Conservation (phyloP, 2,113 vertebrate genomes). For the Chlamydotis undulata region DNA sequence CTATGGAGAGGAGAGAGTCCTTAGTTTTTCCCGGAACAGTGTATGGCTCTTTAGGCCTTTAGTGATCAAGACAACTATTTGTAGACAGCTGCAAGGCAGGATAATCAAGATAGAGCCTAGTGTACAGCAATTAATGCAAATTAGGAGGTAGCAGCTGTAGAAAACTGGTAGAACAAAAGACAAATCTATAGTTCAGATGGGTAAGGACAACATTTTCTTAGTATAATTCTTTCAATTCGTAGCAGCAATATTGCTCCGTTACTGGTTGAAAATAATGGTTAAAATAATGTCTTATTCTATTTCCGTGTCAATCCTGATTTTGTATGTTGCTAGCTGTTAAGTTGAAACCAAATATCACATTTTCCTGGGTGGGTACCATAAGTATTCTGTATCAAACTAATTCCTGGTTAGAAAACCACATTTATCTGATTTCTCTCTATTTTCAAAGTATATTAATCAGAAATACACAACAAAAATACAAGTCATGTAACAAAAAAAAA, state of each 20-base stretch:
- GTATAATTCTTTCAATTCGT: not conserved
- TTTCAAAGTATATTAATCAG: not conserved
- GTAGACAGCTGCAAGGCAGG: not conserved
- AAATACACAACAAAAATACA: not conserved
- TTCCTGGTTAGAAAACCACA: not conserved
- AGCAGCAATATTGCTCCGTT: not conserved
- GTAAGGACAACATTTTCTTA: not conserved
- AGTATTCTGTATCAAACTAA: not conserved
- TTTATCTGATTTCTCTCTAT: not conserved
- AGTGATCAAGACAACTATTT: not conserved
- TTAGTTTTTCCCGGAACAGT: not conserved
- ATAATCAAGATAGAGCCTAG: not conserved
- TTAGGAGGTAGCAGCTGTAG: not conserved
- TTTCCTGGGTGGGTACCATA: not conserved
- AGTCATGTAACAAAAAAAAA: not conserved
- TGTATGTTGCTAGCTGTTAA: not conserved
- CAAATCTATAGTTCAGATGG: not conserved
- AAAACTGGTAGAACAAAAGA: not conserved
- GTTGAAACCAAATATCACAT: rapidly evolving
- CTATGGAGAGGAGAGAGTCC: not conserved
- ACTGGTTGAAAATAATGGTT: not conserved
- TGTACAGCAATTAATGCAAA: not conserved
- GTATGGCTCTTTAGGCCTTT: not conserved
- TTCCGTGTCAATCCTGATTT: not conserved
- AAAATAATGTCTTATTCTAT: not conserved